Evolutionary conservation across 1,140 invertebrate genomes (phyloP).

Genomic region (Drosophila pectinifera): DNA sequence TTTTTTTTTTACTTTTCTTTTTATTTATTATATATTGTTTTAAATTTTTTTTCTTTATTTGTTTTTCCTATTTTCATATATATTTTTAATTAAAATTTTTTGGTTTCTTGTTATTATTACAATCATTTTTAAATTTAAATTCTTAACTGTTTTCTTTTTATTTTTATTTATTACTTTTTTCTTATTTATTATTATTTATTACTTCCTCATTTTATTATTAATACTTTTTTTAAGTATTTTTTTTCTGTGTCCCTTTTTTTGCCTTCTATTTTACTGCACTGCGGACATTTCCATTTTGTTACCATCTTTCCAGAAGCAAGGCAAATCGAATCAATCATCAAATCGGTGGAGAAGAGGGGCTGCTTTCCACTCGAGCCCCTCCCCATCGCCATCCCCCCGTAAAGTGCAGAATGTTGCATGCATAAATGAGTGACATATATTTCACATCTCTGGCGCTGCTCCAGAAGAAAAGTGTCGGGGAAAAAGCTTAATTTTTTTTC

Average conservation of each 20-base stretch:
- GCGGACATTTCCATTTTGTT: constrained; percentile 47
- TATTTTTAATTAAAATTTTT: too few species aligned
- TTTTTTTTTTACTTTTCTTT: too few species aligned
- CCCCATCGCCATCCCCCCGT: neutral
- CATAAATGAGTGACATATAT: constrained; percentile 53
- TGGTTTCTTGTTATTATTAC: neutral
- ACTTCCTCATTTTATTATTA: neutral
- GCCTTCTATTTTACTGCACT: constrained; percentile 26
- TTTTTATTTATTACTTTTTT: neutral
- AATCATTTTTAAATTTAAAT: neutral
- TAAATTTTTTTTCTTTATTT: too few species aligned
- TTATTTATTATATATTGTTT: too few species aligned
- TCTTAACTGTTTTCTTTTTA: neutral
- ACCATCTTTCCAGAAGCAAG: constrained; percentile 20
- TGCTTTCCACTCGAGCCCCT: constrained; percentile 7
- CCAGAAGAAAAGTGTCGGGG: constrained; percentile 22
- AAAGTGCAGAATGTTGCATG: constrained; percentile 49
- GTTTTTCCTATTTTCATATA: too few species aligned
- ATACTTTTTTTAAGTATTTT: too few species aligned
- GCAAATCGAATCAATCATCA: constrained; percentile 54
- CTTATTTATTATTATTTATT: neutral
- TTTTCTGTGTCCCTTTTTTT: neutral
- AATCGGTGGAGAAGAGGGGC: constrained; percentile 27
- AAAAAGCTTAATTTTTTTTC: constrained; percentile 12
- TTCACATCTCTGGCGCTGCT: constrained; percentile 22